Conservation (phyloP, 2,888 invertebrate species). For the Drosophila phalerata region DNA sequence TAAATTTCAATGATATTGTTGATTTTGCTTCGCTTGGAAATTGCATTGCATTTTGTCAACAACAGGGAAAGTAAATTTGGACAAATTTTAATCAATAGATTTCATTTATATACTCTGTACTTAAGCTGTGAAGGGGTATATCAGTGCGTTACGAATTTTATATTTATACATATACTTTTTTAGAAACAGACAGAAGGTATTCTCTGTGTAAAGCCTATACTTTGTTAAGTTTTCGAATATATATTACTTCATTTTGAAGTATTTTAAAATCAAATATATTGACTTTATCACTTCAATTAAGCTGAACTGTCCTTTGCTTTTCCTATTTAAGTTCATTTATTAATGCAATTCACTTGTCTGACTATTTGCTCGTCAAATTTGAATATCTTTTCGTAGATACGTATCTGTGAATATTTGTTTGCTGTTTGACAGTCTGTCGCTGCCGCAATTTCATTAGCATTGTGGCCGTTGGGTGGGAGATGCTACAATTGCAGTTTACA, state of each 20-base stretch:
- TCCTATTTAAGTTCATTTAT: conserved; percentile 15
- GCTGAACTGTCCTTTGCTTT: conserved; percentile 4
- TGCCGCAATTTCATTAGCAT: conserved; percentile 63
- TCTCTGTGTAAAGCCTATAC: neutral
- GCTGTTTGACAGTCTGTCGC: conserved; percentile 37
- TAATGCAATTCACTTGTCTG: conserved; percentile 1
- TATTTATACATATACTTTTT: neutral
- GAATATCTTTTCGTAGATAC: neutral
- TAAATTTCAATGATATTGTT: conserved; percentile 14
- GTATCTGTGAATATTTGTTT: conserved; percentile 27
- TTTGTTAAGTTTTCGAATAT: neutral
- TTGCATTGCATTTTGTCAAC: conserved; percentile 19
- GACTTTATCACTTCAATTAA: neutral
- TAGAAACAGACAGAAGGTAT: neutral
- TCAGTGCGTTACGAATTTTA: neutral
- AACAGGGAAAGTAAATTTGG: conserved; percentile 4
- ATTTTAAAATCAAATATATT: neutral
- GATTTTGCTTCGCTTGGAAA: conserved; percentile 6
- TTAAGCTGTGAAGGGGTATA: neutral
- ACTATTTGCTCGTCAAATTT: conserved; percentile 25
- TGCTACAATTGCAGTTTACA: conserved; percentile 22
- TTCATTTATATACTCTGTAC: conserved; percentile 12
- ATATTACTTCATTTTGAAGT: neutral
- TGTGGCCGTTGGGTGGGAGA: conserved; percentile 22
- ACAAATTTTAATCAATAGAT: conserved; percentile 12